Base-by-base conservation (phyloP, 1,140 invertebrate species). In the Lepidotrigona ventralis region DNA sequence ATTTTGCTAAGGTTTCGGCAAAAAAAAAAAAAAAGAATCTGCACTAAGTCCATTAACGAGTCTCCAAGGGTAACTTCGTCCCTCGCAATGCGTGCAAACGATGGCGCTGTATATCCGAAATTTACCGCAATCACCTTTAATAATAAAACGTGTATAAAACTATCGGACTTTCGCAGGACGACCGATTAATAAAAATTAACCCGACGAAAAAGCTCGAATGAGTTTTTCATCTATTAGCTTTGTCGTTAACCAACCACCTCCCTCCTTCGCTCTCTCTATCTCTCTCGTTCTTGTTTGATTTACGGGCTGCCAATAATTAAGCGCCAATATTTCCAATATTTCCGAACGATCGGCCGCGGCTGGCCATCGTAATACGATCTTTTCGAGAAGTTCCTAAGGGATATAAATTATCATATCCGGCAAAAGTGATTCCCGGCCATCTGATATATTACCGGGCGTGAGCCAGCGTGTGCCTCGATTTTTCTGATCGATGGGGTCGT, bases 401-500 rank as follows among this genome's bases (percentile, higher is more conserved):
- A 73, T 26, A 56, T 60, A 29, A 71, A 79, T 53, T 54, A 64
- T 79, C 51, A 46, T 83, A 51, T 54, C 76, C 68, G 6, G 39
- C 21, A 23, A 68, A 70, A 51, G 56, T 78, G 81, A 79, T 83
- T 72, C 77, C 19, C 29, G n/a, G 8, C 29, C 26, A 66, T 79
- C 69, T 66, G 77, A 83, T 64, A 64, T 72, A 64, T 79, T 73
- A 73, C 73, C 82, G 46, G 29, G 23, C 76, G 12, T 64, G 46
- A 60, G 70, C 33, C 58, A 68, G 73, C n/a, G 78, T 63, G 70
- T 54, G 33, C 15, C 71, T 81, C 83, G 66, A 72, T 74, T 75
- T 71, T 70, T 76, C 26, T 85, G 79, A 85, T 85, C 79, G 71
- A 85, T 82, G 79, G 51, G 72, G 51, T 85, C 79, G 79, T 81